Evolutionary conservation across 2,113 vertebrate genomes (phyloP).

Genomic region (Aspiorhynchus laticeps): DNA sequence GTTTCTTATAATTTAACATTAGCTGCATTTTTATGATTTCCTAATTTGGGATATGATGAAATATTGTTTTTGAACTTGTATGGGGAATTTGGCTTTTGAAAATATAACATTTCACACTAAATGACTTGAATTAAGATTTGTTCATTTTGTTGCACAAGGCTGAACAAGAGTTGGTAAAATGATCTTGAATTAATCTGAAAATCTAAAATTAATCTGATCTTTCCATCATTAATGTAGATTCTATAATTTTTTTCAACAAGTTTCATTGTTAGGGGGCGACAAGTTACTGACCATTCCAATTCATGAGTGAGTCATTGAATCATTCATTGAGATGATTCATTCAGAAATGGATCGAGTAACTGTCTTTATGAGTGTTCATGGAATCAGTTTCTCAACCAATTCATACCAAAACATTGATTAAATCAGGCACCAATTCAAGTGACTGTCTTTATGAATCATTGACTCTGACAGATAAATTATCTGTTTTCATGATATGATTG

Average conservation of each 20-base stretch:
- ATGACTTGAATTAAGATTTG: background rate
- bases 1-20: background rate
- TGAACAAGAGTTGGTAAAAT: background rate
- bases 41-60: background rate
- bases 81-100: background rate
- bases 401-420: background rate
- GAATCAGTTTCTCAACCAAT: background rate
- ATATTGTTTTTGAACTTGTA: background rate
- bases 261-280: background rate
- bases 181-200: background rate
- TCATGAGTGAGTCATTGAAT: background rate
- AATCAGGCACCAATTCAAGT: background rate
- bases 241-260: background rate
- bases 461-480: background rate
- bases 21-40: background rate
- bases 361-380: background rate
- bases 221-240: background rate
- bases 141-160: background rate
- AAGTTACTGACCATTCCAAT: background rate
- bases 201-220: background rate
- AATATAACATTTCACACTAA: background rate
- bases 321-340: background rate
- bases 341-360: background rate
- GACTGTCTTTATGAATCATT: background rate
- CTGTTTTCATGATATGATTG: too few relatives aligned